These are phyloP conservation scores for Clarias magur DNA, from an alignment of 2,113 vertebrate genomes.

Conservation along the genomic window DNA sequence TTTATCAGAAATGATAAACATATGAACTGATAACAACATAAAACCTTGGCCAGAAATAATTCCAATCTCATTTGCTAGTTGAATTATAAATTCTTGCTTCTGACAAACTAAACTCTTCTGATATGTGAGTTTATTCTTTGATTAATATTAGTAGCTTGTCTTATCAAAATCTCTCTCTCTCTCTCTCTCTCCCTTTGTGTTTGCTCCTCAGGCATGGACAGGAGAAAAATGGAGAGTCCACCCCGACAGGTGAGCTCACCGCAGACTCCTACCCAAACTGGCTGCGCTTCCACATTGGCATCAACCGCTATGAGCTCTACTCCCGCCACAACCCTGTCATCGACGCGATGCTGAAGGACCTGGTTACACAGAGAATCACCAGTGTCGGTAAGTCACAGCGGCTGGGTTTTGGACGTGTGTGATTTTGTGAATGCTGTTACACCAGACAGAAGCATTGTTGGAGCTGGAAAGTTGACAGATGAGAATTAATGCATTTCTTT, in stretches of 20 bases:
- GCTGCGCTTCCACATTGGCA: slow-evolving; percentile 97
- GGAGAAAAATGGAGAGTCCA: slow-evolving; percentile 78
- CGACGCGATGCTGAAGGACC: slow-evolving; percentile 87
- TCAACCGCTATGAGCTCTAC: slow-evolving; percentile 96
- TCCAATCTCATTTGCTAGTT: not conserved
- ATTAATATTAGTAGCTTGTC: not conserved
- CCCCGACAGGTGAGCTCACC: slow-evolving; percentile 82
- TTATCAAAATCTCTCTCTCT: not conserved
- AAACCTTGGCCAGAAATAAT: not conserved
- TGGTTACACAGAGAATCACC: slow-evolving; percentile 89
- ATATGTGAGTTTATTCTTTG: not conserved
- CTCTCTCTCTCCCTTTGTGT: not conserved
- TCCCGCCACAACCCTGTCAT: slow-evolving; percentile 89
- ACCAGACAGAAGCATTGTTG: not conserved
- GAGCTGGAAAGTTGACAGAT: not conserved
- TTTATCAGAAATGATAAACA: not conserved
- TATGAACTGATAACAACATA: not conserved
- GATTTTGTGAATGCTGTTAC: slow-evolving; percentile 11
- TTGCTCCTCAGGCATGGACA: slow-evolving; percentile 78
- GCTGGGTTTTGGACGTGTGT: not conserved
- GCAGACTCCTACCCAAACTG: slow-evolving; percentile 94
- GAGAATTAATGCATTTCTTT: not conserved
- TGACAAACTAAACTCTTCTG: not conserved
- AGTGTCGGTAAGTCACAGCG: slow-evolving; percentile 87
- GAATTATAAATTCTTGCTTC: not conserved